Evolutionary conservation across 2,113 vertebrate species (phyloP).

Genomic region (Semnornis frantzii): DNA sequence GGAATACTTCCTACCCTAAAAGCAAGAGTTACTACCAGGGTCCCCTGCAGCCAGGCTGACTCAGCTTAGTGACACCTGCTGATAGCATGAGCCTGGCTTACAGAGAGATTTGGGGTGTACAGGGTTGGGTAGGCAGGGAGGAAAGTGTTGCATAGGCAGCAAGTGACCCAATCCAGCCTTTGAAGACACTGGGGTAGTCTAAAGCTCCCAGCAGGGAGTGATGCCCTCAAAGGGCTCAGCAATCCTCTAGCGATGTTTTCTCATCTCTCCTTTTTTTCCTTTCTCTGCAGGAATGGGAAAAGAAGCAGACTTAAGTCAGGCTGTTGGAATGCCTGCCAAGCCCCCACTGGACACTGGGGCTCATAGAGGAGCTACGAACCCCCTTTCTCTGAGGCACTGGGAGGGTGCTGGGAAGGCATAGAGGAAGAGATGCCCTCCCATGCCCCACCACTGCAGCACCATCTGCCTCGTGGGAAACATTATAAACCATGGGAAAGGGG

Average conservation of each 20-base stretch:
- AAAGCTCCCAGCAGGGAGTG: background rate
- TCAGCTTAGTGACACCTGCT: background rate
- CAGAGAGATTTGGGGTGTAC: background rate
- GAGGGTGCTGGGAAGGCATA: background rate
- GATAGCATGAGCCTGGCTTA: background rate
- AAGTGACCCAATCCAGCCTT: background rate
- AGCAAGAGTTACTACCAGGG: background rate
- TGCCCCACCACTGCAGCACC: background rate
- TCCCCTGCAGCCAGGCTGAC: background rate
- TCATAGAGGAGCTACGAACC: background rate
- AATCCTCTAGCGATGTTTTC: accelerated
- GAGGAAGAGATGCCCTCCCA: background rate
- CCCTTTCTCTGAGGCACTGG: background rate
- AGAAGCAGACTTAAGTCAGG: conserved; percentile 85
- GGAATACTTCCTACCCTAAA: background rate
- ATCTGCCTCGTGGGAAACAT: background rate
- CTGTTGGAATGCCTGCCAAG: background rate
- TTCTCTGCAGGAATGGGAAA: conserved; percentile 92
- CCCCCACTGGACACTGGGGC: background rate
- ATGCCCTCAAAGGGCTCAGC: background rate
- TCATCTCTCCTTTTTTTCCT: background rate
- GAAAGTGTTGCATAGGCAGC: background rate
- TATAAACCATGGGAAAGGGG: conserved; percentile 6
- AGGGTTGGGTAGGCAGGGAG: background rate
- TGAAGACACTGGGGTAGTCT: background rate